Conservation (phyloP, 2,797 vertebrate genomes). For the Gadopsis bispinosus region DNA sequence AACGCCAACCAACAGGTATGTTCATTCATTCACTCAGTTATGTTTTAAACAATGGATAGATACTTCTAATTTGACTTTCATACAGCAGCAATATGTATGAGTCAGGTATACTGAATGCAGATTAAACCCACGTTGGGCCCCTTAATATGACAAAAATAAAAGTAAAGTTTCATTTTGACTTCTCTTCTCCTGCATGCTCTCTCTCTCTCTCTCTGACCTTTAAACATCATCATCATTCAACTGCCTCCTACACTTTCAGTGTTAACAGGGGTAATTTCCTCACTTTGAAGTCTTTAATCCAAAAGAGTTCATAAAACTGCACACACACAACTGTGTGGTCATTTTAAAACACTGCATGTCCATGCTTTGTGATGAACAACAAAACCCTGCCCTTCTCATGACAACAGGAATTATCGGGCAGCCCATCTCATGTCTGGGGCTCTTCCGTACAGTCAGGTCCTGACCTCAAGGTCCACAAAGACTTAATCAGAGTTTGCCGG, state of each 20-base stretch:
- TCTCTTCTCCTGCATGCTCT: not conserved
- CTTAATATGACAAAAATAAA: not conserved
- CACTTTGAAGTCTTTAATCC: not conserved
- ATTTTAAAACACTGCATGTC: not conserved
- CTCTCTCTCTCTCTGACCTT: no score
- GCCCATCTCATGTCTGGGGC: slow-evolving; percentile 17
- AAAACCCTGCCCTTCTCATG: not conserved
- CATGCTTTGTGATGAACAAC: slow-evolving; percentile 2
- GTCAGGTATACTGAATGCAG: not conserved
- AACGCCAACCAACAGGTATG: no score
- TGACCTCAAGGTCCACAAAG: slow-evolving; percentile 46
- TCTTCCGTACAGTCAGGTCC: slow-evolving; percentile 20
- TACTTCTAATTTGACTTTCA: not conserved
- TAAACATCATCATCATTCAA: not conserved
- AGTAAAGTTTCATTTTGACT: not conserved
- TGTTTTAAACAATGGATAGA: no score
- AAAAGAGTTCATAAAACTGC: not conserved
- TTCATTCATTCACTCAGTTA: no score
- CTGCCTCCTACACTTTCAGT: not conserved
- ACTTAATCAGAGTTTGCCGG: slow-evolving; percentile 39
- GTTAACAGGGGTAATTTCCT: not conserved
- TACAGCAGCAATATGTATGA: not conserved
- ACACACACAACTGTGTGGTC: not conserved
- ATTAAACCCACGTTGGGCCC: not conserved
- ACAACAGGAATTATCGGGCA: slow-evolving; percentile 18